Conservation (phyloP, 1,140 invertebrate genomes). For the Dendroctonus ponderosae region DNA sequence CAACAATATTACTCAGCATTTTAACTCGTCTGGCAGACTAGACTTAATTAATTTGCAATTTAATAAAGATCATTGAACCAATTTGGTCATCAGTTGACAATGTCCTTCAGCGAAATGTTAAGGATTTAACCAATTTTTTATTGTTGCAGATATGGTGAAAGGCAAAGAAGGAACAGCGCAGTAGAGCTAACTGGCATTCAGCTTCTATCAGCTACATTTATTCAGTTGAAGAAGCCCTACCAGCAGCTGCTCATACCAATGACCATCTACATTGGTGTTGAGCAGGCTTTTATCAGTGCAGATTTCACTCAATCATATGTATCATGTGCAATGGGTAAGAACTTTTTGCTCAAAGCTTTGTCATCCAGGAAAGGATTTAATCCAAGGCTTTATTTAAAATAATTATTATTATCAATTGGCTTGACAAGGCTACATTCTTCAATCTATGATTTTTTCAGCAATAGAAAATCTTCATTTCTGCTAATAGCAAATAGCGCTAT, state of each 20-base stretch:
- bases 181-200: constrained; percentile 72
- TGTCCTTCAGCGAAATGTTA: not conserved
- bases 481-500: too few relatives aligned
- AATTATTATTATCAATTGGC: too few relatives aligned
- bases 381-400: too few relatives aligned
- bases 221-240: constrained; percentile 85
- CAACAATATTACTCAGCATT: too few relatives aligned
- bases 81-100: not conserved
- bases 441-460: too few relatives aligned
- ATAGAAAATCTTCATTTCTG: too few relatives aligned
- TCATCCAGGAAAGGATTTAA: too few relatives aligned
- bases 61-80: too few relatives aligned
- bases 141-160: constrained; percentile 72
- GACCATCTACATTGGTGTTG: constrained; percentile 95
- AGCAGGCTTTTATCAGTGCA: constrained; percentile 93
- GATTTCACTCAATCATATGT: constrained; percentile 96
- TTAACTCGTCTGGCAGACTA: too few relatives aligned
- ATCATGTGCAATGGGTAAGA: constrained; percentile 71
- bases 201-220: constrained; percentile 83
- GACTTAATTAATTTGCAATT: too few relatives aligned
- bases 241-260: constrained; percentile 92
- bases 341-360: too few relatives aligned
- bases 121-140: not conserved
- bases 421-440: too few relatives aligned
- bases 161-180: constrained; percentile 66